Percentiles rank a stretch among this genome's conserved stretches.
phyloP scores from a whole-genome alignment of 2,888 invertebrate species.

The Spodoptera exigua region DNA sequence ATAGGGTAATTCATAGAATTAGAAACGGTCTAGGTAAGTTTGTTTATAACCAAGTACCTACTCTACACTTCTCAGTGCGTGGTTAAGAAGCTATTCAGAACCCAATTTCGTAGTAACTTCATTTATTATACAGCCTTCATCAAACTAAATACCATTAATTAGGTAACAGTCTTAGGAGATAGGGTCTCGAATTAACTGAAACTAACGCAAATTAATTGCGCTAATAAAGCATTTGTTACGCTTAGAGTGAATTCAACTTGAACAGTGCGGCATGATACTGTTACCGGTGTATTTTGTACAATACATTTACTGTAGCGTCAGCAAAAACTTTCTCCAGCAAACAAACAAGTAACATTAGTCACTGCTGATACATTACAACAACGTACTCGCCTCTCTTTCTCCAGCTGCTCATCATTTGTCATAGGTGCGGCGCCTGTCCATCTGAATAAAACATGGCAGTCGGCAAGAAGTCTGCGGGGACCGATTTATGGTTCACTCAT shows the following conservation, averaged over 20 bases:
- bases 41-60: neutral
- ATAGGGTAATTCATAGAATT: no score
- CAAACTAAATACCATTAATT: conserved; percentile 28
- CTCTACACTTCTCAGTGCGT: neutral
- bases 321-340: conserved; percentile 51
- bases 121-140: conserved; percentile 13
- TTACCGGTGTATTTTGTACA: conserved; percentile 21
- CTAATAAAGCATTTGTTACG: conserved; percentile 31
- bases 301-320: conserved; percentile 36
- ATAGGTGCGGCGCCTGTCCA: conserved; percentile 67
- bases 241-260: conserved; percentile 17
- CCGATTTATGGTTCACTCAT: conserved; percentile 75
- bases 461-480: conserved; percentile 73
- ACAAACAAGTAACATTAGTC: conserved; percentile 60
- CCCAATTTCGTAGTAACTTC: conserved; percentile 1
- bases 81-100: conserved; percentile 12
- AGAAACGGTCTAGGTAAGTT: conserved; percentile 4
- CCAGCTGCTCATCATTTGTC: conserved; percentile 71
- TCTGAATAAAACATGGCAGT: conserved; percentile 78
- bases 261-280: conserved; percentile 11
- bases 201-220: conserved; percentile 31
- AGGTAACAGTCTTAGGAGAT: conserved; percentile 21
- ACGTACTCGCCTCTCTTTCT: conserved; percentile 52
- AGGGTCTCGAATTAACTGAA: conserved; percentile 30
- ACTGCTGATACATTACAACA: conserved; percentile 52